These are phyloP conservation scores for Alentia gelatinosa DNA, from an alignment of 2,888 invertebrate species.

Conservation along the genomic window DNA sequence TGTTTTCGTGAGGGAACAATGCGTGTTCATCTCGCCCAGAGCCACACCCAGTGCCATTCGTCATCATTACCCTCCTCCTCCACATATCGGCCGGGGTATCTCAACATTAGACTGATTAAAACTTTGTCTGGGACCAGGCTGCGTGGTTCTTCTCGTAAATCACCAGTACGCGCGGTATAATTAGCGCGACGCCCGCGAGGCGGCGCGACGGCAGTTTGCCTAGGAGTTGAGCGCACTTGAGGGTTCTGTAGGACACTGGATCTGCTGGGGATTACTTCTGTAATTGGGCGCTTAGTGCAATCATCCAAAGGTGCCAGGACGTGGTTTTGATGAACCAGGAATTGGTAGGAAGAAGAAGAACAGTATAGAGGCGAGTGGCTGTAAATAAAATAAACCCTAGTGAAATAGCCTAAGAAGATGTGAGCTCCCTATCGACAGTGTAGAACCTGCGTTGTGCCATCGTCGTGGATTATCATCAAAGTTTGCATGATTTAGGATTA, in stretches of 20 bases:
- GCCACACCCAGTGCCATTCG: not conserved
- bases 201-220: not conserved
- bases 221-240: not conserved
- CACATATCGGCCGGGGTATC: not conserved
- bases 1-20: no score
- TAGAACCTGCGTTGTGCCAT: no score
- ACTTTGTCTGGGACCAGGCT: constrained; percentile 33
- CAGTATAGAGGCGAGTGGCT: no score
- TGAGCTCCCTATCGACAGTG: no score
- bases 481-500: no score
- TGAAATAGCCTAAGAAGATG: no score
- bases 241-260: not conserved
- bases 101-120: constrained; percentile 45
- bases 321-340: not conserved
- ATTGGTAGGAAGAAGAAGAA: no score
- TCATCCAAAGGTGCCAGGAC: not conserved
- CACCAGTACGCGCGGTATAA: not conserved
- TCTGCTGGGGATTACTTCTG: not conserved
- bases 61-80: not conserved
- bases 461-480: no score
- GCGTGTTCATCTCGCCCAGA: not conserved
- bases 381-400: no score
- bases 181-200: not conserved
- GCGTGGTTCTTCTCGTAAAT: not conserved
- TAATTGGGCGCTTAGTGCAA: not conserved